These are phyloP conservation scores for Brachylomia viminalis DNA, from an alignment of 2,888 invertebrate species.

Conservation along the genomic window DNA sequence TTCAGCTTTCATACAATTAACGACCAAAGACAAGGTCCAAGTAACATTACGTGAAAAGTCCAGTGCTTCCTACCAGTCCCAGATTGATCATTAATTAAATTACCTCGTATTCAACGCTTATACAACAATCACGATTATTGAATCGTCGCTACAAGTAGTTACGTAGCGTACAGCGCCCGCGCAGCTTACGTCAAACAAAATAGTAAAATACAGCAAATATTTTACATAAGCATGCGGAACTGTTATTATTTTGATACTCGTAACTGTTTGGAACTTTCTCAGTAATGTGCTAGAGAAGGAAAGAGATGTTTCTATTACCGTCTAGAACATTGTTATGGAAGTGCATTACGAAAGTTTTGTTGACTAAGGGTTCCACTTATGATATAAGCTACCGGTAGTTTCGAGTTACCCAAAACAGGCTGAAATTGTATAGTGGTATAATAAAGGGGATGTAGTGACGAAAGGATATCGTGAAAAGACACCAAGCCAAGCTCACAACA, in stretches of 20 bases:
- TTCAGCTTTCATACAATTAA: neutral
- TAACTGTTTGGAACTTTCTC: constrained; percentile 55
- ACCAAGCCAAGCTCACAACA: neutral
- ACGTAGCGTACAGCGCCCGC: constrained; percentile 62
- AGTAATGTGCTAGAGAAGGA: constrained; percentile 43
- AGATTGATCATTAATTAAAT: constrained; percentile 16
- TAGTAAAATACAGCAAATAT: constrained; percentile 55
- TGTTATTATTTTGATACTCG: constrained; percentile 61
- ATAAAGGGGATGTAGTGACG: neutral
- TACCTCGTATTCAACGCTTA: constrained; percentile 51
- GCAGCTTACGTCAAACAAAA: constrained; percentile 67
- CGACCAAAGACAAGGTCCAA: neutral
- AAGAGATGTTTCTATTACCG: constrained; percentile 51
- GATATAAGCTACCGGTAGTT: constrained; percentile 22
- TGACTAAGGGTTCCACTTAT: constrained; percentile 27
- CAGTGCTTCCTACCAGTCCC: neutral
- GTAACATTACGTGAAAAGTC: neutral
- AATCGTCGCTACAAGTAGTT: constrained; percentile 61
- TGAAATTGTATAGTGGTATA: neutral
- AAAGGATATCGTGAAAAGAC: neutral
- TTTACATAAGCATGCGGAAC: constrained; percentile 68
- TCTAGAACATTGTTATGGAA: constrained; percentile 34
- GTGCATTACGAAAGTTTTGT: constrained; percentile 23
- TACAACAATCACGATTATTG: constrained; percentile 57
- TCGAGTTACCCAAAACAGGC: neutral